A percentile compares a stretch with the other conserved stretches of the same genome.
Evolutionary conservation across 2,113 vertebrate genomes (phyloP).

Genomic region (Noctilio leporinus): DNA sequence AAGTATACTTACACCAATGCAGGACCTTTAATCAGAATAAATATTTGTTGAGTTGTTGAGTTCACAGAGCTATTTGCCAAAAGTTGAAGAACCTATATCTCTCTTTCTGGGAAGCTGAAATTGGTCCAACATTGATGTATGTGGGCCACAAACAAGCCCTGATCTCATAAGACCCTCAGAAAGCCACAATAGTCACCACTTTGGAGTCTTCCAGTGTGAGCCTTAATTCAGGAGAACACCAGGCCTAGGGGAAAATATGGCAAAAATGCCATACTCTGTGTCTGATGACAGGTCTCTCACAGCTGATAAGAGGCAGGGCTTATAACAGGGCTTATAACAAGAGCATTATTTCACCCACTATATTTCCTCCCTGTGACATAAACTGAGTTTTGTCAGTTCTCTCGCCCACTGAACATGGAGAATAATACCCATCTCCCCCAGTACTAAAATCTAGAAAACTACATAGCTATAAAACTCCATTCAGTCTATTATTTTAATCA

Average conservation of each 20-base stretch:
- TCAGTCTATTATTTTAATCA: background rate
- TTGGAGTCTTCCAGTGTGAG: too few species aligned
- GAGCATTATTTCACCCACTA: background rate
- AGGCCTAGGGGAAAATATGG: background rate
- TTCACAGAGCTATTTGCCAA: background rate
- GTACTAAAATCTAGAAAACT: background rate
- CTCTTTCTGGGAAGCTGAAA: background rate
- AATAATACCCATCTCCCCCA: background rate
- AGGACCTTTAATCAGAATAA: background rate
- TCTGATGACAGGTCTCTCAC: background rate
- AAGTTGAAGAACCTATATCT: background rate
- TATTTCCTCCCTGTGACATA: background rate
- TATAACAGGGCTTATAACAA: background rate
- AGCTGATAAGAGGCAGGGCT: background rate
- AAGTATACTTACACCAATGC: background rate
- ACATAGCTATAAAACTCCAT: too few species aligned
- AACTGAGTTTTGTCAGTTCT: background rate
- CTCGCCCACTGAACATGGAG: background rate
- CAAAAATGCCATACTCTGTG: background rate
- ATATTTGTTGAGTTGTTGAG: background rate
- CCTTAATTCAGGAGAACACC: background rate
- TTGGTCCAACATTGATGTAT: background rate
- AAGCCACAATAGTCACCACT: background rate
- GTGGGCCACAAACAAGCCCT: background rate
- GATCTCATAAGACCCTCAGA: background rate